Evolutionary conservation across 2,888 invertebrate species (phyloP).

Genomic region (Cybosia mesomella): DNA sequence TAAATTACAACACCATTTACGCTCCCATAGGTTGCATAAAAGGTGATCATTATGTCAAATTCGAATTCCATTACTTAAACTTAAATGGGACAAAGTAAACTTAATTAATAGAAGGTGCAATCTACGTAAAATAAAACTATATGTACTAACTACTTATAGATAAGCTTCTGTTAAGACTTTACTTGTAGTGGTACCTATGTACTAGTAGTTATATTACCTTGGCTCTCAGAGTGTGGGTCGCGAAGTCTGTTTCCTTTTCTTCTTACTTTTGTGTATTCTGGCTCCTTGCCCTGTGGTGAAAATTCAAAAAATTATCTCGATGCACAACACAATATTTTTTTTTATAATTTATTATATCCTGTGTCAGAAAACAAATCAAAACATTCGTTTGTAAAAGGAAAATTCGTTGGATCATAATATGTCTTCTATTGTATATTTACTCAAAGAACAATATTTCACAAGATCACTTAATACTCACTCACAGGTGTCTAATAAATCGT

Average conservation of each 20-base stretch:
- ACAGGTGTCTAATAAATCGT: no score
- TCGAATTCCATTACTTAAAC: constrained; percentile 80
- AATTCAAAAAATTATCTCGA: constrained; percentile 30
- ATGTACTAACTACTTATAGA: constrained; percentile 80
- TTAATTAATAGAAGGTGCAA: constrained; percentile 79
- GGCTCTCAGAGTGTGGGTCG: constrained; percentile 94
- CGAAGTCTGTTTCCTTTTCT: constrained; percentile 93
- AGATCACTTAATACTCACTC: no score
- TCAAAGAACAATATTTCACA: no score
- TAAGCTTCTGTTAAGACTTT: constrained; percentile 67
- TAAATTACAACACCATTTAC: constrained; percentile 85
- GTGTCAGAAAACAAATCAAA: no score
- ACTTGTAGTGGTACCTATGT: constrained; percentile 21
- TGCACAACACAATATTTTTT: no score
- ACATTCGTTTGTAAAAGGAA: no score
- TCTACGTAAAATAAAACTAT: constrained; percentile 81
- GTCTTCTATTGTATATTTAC: no score
- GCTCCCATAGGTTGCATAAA: constrained; percentile 86
- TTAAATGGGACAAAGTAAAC: constrained; percentile 80
- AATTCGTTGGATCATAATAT: no score
- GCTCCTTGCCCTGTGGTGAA: constrained; percentile 89
- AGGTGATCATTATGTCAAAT: constrained; percentile 85
- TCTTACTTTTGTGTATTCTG: constrained; percentile 93
- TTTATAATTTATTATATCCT: no score
- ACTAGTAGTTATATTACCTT: constrained; percentile 87